These are phyloP conservation scores for Alligator mississippiensis DNA, from an alignment of 2,113 vertebrate species.

Conservation along the genomic window DNA sequence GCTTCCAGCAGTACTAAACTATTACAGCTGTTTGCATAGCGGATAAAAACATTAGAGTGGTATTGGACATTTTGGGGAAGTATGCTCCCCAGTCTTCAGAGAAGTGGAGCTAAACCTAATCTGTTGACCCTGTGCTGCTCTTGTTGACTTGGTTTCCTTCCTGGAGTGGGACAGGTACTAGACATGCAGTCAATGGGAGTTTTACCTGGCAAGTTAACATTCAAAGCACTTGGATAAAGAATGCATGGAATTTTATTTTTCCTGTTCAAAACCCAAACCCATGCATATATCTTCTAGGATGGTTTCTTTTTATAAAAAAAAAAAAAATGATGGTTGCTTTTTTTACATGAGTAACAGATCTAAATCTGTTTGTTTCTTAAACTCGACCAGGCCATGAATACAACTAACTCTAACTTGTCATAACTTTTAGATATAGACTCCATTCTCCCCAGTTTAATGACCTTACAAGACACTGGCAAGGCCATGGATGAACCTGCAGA, in stretches of 20 bases:
- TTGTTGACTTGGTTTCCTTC: not conserved
- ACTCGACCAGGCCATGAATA: accelerated
- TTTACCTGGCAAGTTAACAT: not conserved
- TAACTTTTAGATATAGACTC: slow-evolving; percentile 40
- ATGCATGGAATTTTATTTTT: not conserved
- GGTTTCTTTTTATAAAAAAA: not conserved
- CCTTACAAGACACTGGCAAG: slow-evolving; percentile 46
- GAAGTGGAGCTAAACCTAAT: not conserved
- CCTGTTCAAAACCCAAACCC: not conserved
- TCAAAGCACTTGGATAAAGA: not conserved
- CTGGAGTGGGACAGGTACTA: not conserved
- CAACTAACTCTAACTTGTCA: slow-evolving; percentile 24
- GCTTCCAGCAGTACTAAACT: not conserved
- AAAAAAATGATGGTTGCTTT: not conserved
- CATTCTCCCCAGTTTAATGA: slow-evolving; percentile 27
- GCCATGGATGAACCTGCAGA: slow-evolving; percentile 19
- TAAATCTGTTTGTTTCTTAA: not conserved
- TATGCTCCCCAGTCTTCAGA: accelerated
- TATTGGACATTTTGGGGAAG: not conserved
- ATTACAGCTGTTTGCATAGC: not conserved
- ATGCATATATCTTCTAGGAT: not conserved
- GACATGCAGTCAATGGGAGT: not conserved
- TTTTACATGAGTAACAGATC: not conserved
- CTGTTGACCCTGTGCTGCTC: not conserved
- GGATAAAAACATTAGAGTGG: not conserved